Conservation (phyloP, 2,888 invertebrate genomes). For the Drosophila kuntzei region DNA sequence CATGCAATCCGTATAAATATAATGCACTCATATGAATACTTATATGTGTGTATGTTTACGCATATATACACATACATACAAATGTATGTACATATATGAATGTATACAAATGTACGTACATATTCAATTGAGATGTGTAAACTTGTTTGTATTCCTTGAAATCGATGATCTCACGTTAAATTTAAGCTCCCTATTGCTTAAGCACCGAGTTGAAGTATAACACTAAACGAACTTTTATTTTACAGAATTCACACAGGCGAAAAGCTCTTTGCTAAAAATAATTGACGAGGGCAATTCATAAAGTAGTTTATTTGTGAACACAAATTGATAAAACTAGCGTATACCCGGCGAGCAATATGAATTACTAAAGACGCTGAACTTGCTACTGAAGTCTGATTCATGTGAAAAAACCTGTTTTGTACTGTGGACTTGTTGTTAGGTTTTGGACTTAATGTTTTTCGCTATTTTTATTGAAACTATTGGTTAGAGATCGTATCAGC, state of each 20-base stretch:
- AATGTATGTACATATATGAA: conserved; percentile 3
- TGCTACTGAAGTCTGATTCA: conserved; percentile 11
- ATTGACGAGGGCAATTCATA: conserved; percentile 46
- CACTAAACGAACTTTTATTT: conserved; percentile 68
- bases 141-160: conserved; percentile 41
- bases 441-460: conserved; percentile 8
- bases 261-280: conserved; percentile 51
- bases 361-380: conserved; percentile 6
- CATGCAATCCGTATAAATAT: background rate
- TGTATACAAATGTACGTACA: conserved; percentile 19
- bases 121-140: conserved; percentile 29
- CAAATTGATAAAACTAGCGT: conserved; percentile 5
- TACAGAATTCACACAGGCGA: conserved; percentile 41
- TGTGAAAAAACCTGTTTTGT: conserved; percentile 13
- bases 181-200: conserved; percentile 60
- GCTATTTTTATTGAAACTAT: conserved; percentile 8
- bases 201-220: conserved; percentile 66
- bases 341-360: conserved; percentile 9
- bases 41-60: background rate
- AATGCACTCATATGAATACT: conserved; percentile 1
- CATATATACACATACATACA: background rate
- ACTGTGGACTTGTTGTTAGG: conserved; percentile 2
- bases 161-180: conserved; percentile 65
- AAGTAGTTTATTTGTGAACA: conserved; percentile 29
- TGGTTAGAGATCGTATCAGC: conserved; percentile 4